A percentile compares a stretch with the other conserved stretches of the same genome.
Evolutionary conservation across 2,888 invertebrate species (phyloP).

Genomic region (Epinotia bilunana): DNA sequence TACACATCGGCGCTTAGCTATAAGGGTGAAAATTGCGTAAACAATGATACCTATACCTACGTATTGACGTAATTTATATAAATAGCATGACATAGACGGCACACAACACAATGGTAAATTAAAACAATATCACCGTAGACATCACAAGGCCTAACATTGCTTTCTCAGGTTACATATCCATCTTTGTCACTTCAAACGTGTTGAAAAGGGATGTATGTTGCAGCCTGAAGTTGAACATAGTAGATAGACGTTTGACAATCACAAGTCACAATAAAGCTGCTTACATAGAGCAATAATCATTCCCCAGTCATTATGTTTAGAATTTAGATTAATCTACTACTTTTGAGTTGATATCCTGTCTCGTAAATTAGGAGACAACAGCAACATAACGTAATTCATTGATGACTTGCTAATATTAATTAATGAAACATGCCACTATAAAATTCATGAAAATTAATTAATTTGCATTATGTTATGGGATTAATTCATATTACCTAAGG

Average conservation of each 20-base stretch:
- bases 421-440: too few relatives aligned
- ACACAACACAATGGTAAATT: background rate
- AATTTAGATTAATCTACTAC: too few relatives aligned
- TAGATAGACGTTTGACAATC: background rate
- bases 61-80: constrained; percentile 5
- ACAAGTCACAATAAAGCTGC: constrained; percentile 35
- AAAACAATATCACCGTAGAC: background rate
- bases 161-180: constrained; percentile 2
- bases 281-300: constrained; percentile 25
- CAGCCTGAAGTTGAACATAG: background rate
- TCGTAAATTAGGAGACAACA: too few relatives aligned
- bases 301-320: constrained; percentile 37
- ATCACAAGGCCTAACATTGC: constrained; percentile 11
- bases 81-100: constrained; percentile 16
- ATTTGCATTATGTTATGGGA: too few relatives aligned
- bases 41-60: background rate
- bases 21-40: constrained; percentile 14
- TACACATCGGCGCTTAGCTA: background rate
- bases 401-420: too few relatives aligned
- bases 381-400: too few relatives aligned
- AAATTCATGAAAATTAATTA: too few relatives aligned
- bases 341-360: too few relatives aligned
- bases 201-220: background rate
- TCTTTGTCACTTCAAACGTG: background rate
- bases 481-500: too few relatives aligned